Conservation (phyloP, 2,113 vertebrate species). For the Tachuris rubrigastra region DNA sequence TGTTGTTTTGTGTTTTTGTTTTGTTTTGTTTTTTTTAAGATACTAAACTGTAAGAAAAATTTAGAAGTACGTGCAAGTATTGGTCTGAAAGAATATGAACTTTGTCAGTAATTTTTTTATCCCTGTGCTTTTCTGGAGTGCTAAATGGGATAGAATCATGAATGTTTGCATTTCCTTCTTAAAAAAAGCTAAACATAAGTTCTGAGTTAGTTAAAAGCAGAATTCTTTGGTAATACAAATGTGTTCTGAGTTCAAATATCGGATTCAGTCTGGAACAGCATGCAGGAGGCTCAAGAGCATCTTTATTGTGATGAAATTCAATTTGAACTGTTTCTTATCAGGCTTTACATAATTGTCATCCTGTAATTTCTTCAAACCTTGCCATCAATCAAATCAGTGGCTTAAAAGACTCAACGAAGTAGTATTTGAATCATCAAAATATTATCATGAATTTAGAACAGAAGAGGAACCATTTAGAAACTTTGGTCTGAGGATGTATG, state of each 20-base stretch:
- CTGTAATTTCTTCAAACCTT: conserved; percentile 39
- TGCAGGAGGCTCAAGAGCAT: conserved; percentile 36
- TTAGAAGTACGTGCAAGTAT: not conserved
- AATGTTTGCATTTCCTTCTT: conserved; percentile 64
- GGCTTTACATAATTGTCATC: conserved; percentile 11
- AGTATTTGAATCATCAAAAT: not conserved
- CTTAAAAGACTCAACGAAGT: conserved; percentile 9
- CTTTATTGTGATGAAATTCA: conserved; percentile 36
- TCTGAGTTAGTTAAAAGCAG: conserved; percentile 63
- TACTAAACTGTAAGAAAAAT: conserved; percentile 50
- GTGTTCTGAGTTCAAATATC: not conserved
- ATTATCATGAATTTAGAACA: not conserved
- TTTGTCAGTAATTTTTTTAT: not conserved
- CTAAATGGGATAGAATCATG: conserved; percentile 55
- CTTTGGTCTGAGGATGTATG: not conserved
- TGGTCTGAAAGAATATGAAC: conserved; percentile 19
- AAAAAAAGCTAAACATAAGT: conserved; percentile 75
- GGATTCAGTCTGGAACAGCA: conserved; percentile 36
- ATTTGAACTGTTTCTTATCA: conserved; percentile 53
- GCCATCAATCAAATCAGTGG: conserved; percentile 23
- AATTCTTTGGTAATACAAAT: not conserved
- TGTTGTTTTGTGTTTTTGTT: not conserved
- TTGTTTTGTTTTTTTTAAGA: conserved; percentile 15
- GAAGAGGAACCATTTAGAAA: not conserved
- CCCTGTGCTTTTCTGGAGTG: conserved; percentile 40